Evolutionary conservation across 2,113 vertebrate genomes (phyloP).

Genomic region (Lathamus discolor): DNA sequence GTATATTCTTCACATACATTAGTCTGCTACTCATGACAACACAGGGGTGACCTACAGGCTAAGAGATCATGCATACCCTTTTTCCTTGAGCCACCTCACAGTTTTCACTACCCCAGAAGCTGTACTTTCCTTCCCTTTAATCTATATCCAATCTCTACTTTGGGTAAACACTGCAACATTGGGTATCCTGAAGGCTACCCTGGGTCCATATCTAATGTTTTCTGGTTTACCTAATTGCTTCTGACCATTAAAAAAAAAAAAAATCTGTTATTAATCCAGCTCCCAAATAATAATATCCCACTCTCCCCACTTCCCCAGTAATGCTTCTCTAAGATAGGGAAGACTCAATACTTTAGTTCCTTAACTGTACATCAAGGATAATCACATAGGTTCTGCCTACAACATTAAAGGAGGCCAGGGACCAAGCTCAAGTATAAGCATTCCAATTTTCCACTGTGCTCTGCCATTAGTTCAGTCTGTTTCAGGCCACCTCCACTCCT

Average conservation of each 20-base stretch:
- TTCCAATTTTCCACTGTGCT: neutral
- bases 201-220: neutral
- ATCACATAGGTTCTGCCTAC: neutral
- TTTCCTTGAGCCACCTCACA: neutral
- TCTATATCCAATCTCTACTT: neutral
- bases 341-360: neutral
- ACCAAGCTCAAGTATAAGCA: neutral
- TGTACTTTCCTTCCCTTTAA: neutral
- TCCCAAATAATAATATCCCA: neutral
- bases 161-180: neutral
- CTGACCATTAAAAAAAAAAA: neutral
- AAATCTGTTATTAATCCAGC: neutral
- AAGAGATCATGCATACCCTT: neutral
- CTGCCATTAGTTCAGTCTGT: neutral
- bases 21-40: constrained; percentile 15
- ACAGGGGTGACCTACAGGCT: constrained; percentile 13
- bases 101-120: neutral
- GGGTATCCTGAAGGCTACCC: neutral
- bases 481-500: neutral
- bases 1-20: constrained; percentile 42
- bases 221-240: neutral
- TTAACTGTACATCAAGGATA: neutral
- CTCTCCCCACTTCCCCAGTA: neutral
- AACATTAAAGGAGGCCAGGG: neutral
- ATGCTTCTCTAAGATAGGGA: neutral